phyloP scores from a whole-genome alignment of 2,888 invertebrate genomes.

The Eledona agricola region DNA sequence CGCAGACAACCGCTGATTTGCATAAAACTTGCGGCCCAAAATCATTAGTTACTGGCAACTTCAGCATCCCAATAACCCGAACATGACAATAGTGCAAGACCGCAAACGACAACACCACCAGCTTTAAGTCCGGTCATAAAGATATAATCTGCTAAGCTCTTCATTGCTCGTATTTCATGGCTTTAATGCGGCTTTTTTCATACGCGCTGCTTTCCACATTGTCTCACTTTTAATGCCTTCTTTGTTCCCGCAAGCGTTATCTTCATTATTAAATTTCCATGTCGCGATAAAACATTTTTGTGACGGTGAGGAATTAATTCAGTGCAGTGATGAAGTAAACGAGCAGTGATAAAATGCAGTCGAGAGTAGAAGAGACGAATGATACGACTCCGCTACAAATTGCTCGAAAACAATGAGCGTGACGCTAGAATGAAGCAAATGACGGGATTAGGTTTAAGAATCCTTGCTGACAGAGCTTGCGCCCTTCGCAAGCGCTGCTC shows the following conservation, averaged over 20 bases:
- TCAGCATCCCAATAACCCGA: conserved; percentile 5
- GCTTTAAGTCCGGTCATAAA: conserved; percentile 15
- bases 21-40: conserved; percentile 17
- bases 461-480: conserved; percentile 18
- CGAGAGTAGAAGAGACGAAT: conserved; percentile 27
- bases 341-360: conserved; percentile 13
- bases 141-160: conserved; percentile 25
- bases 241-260: conserved; percentile 22
- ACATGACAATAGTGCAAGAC: not conserved
- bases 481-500: conserved; percentile 3
- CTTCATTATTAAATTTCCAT: conserved; percentile 21
- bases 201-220: conserved; percentile 17
- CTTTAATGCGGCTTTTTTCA: conserved; percentile 22
- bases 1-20: conserved; percentile 24
- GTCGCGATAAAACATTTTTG: conserved; percentile 20
- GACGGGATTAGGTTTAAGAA: conserved; percentile 35
- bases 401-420: conserved; percentile 34
- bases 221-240: conserved; percentile 27
- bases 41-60: conserved; percentile 5
- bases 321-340: conserved; percentile 21
- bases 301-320: conserved; percentile 19
- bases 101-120: conserved; percentile 10
- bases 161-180: conserved; percentile 24
- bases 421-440: conserved; percentile 27
- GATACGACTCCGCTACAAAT: conserved; percentile 28